Conservation (phyloP, 2,797 vertebrate species). For the Morus bassanus region DNA sequence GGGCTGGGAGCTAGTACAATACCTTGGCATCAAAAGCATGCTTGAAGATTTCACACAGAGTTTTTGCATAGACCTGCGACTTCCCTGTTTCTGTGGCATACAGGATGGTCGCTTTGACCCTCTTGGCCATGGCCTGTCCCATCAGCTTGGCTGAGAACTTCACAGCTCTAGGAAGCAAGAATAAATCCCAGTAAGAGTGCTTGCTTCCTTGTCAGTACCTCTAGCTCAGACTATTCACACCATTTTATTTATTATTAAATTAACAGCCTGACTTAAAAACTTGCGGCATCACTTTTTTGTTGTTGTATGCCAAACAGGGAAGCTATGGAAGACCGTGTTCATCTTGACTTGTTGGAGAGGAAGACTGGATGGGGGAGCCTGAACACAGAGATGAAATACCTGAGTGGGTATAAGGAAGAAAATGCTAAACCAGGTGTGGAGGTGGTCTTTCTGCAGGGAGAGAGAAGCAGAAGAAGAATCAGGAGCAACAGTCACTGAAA, state of each 20-base stretch:
- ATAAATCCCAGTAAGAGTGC: background rate
- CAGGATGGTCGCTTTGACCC: conserved; percentile 96
- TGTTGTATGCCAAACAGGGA: background rate
- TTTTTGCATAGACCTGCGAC: conserved; percentile 96
- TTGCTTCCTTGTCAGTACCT: background rate
- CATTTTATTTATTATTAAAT: background rate
- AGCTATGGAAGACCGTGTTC: background rate
- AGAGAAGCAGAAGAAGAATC: background rate
- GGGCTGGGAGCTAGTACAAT: background rate
- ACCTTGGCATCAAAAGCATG: conserved; percentile 98
- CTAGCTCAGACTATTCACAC: background rate
- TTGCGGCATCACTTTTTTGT: background rate
- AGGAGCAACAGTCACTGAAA: background rate
- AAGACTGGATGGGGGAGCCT: background rate
- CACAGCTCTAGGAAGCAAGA: conserved; percentile 83
- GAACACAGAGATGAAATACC: background rate
- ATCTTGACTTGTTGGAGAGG: background rate
- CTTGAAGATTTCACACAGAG: conserved; percentile 98
- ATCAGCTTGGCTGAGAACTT: conserved; percentile 99
- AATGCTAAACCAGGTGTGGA: background rate
- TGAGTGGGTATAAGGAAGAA: background rate
- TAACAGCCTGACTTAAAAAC: background rate
- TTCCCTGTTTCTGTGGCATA: conserved; percentile 97
- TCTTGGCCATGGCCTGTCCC: conserved; percentile 98
- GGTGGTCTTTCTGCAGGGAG: background rate